Evolutionary conservation across 2,113 vertebrate species (phyloP).

Genomic region (Oryzias melastigma): DNA sequence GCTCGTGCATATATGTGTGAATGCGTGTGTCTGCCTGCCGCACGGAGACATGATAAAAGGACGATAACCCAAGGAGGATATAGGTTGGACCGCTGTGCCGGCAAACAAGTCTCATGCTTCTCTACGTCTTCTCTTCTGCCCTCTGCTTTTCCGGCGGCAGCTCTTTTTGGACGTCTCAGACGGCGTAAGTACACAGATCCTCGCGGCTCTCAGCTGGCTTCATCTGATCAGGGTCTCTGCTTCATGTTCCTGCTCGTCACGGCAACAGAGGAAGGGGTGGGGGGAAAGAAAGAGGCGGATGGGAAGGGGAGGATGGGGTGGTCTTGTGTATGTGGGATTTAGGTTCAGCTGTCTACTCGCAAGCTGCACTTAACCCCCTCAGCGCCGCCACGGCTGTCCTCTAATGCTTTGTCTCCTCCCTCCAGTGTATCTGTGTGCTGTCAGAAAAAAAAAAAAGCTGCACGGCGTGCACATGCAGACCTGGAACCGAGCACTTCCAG

Average conservation of each 20-base stretch:
- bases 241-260: conserved; percentile 55
- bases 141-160: conserved; percentile 36
- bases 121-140: conserved; percentile 58
- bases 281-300: conserved; percentile 29
- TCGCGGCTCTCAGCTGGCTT: conserved; percentile 45
- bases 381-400: conserved; percentile 20
- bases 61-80: conserved; percentile 34
- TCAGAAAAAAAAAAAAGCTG: conserved; percentile 43
- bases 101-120: conserved; percentile 64
- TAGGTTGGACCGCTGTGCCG: conserved; percentile 47
- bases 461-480: conserved; percentile 13
- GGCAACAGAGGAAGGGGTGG: conserved; percentile 56
- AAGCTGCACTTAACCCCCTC: conserved; percentile 50
- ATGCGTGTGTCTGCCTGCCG: conserved; percentile 55
- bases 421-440: conserved; percentile 21
- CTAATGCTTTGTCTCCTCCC: conserved; percentile 32
- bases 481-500: conserved; percentile 26
- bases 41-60: conserved; percentile 60
- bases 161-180: conserved; percentile 57
- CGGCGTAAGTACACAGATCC: conserved; percentile 69
- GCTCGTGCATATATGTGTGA: conserved; percentile 44
- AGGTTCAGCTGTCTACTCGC: conserved; percentile 78
- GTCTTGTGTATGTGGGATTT: conserved; percentile 69
- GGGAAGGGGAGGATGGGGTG: conserved; percentile 36
- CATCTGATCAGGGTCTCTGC: conserved; percentile 56